phyloP scores from a whole-genome alignment of 2,888 invertebrate genomes.

The Chaitophorus viminalis region DNA sequence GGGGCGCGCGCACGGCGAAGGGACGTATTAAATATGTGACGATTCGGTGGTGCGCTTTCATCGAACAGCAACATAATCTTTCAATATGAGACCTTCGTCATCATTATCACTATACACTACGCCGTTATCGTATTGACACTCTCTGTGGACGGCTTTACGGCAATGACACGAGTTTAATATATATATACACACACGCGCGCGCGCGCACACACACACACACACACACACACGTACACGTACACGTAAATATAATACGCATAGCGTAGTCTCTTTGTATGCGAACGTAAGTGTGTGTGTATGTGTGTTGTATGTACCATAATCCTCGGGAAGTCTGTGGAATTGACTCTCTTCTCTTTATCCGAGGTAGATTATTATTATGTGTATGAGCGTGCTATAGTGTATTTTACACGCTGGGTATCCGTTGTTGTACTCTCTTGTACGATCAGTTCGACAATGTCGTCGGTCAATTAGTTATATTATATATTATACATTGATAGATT shows the following conservation, averaged over 20 bases:
- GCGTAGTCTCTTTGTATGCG: neutral
- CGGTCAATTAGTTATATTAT: neutral
- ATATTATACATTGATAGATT: neutral
- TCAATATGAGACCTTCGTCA: slow-evolving; percentile 37
- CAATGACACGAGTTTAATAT: slow-evolving; percentile 6
- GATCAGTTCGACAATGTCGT: neutral
- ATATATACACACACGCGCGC: neutral
- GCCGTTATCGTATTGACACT: slow-evolving; percentile 52
- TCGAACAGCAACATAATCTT: slow-evolving; percentile 56
- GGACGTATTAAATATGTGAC: slow-evolving; percentile 58
- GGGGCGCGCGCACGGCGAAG: neutral
- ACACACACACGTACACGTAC: too few species aligned
- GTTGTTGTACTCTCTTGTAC: neutral
- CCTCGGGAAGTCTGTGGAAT: slow-evolving; percentile 34
- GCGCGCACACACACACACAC: neutral
- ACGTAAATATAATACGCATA: neutral
- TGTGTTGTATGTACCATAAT: slow-evolving; percentile 13
- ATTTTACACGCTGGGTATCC: neutral
- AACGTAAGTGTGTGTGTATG: neutral
- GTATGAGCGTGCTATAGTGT: neutral
- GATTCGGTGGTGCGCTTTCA: slow-evolving; percentile 21
- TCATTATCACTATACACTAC: slow-evolving; percentile 6
- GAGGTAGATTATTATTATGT: slow-evolving; percentile 9
- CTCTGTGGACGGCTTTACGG: slow-evolving; percentile 42
- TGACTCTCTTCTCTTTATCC: slow-evolving; percentile 34